phyloP scores from a whole-genome alignment of 2,888 invertebrate genomes.

The Mesoligia furuncula region DNA sequence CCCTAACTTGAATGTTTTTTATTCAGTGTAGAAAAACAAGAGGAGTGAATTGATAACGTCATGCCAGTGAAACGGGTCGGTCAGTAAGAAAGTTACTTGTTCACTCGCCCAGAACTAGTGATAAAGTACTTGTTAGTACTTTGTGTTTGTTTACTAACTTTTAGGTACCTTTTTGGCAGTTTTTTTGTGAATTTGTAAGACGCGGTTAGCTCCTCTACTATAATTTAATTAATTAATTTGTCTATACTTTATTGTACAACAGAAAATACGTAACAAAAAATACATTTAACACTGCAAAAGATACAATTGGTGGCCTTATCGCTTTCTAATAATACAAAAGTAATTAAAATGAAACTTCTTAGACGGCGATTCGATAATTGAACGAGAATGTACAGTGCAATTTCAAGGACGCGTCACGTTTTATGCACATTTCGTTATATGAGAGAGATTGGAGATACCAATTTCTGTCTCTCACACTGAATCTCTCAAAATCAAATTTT shows the following conservation, averaged over 20 bases:
- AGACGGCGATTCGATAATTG: background rate
- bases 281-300: too few relatives aligned
- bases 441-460: background rate
- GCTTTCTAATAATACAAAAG: background rate
- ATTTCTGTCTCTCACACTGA: background rate
- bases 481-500: too few relatives aligned
- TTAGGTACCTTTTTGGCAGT: background rate
- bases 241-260: too few relatives aligned
- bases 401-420: background rate
- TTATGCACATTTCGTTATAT: background rate
- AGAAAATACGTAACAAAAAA: too few relatives aligned
- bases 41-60: conserved; percentile 69
- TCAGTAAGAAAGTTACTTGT: conserved; percentile 56
- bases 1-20: conserved; percentile 52
- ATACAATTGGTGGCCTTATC: too few relatives aligned
- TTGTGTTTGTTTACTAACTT: conserved; percentile 33
- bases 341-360: background rate
- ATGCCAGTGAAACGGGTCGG: conserved; percentile 67
- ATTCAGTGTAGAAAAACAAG: conserved; percentile 63
- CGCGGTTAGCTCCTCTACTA: background rate
- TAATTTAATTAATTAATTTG: background rate
- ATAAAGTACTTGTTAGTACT: conserved; percentile 51
- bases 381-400: background rate
- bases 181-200: background rate
- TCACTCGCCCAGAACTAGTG: conserved; percentile 52